Base-by-base conservation (phyloP, 2,888 invertebrate species). In the Apotomis turbidana region DNA sequence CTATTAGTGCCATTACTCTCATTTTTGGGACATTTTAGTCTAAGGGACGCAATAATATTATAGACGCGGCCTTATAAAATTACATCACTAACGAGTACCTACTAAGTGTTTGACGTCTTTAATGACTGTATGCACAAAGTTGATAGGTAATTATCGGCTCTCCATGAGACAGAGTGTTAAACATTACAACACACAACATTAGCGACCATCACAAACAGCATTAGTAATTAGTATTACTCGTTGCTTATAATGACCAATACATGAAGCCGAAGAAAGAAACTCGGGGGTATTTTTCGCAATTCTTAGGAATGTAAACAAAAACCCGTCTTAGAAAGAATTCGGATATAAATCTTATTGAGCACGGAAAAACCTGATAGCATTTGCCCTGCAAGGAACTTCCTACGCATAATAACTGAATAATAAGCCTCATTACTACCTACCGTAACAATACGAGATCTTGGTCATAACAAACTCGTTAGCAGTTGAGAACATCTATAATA, bases 81-180 rank as follows among this genome's bases (percentile, higher is more conserved):
- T 57, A 71, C 61, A 44, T 62, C 67, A 71, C 67, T 71, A 57
- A 70, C 52, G 59, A 51, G 64, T 44, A 51, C n/a, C n/a, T n/a
- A n/a, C 60, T 67, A 13, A 38, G 52, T 67, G 55, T 61, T 71
- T 61, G 66, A 60, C 55, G 49, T 60, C 15, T 12, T 70, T 55
- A 66, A 71, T 60, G 66, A 66, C 49, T 61, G 60, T 67, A 59
- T 60, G 60, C 55, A 49, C 54, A 41, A 59, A 60, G 49, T 54
- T 61, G 38, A 15, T 67, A 27, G 27, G 27, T 27, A 61, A 71
- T 55, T 54, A 60, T 64, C 46, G 70, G 55, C 41, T 57, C 60
- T 8, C 5, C 27, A 57, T 54, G 15, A 58, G 46, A 51, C 49
- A 36, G 13, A n/a, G 36, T 13, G 54, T 15, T 6, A 46, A 51